Base-by-base conservation (phyloP, 92 coral and sea anemone species). In the Porites cylindrica region DNA sequence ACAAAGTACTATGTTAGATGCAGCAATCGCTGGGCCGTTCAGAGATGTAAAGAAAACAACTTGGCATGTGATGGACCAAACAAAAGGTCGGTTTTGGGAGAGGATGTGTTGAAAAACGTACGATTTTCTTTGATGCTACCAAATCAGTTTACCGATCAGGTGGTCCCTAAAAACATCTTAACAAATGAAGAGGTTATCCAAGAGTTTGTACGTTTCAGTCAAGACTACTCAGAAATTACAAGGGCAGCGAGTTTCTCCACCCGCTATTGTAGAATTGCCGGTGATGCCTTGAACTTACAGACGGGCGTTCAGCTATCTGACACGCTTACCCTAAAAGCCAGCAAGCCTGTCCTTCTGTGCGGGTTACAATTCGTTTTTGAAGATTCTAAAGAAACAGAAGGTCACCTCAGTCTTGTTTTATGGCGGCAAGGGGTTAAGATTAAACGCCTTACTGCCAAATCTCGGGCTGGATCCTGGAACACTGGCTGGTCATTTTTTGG, bases 21-120 rank as follows among this genome's bases (percentile, higher is more conserved):
- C n/a, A n/a, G n/a, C n/a, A n/a, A 80, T 24, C 64, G 84, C 65
- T 80, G 84, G 84, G 84, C 84, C 17, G 51, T 61, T 11, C 66
- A 11, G 16, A 51, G 52, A 66, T 80, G 84, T 51, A 51, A 51
- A 80, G 82, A 80, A 20, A 21, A 58, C 16, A 51, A 9, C 1
- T 47, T 19, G 84, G 26, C 75, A 7, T 73, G 51, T 3, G 56
- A 66, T 66, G 84, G 84, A 8, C 14, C 56, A 24, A 80, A 65
- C 59, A 66, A 80, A 80, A 19, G 75, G 66, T 62, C 66, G 17
- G 66, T 62, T 14, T 19, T 62, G 66, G 66, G 66, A 62, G 20
- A 62, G 17, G 66, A 14, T 17, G 1, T 62, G 21, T 18, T 62
- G 21, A 17, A 62, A 8, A 62, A 62, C 66, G 7, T 62, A 6